These are phyloP conservation scores for Onychomys torridus DNA, from an alignment of 2,797 vertebrate species.

Conservation along the genomic window DNA sequence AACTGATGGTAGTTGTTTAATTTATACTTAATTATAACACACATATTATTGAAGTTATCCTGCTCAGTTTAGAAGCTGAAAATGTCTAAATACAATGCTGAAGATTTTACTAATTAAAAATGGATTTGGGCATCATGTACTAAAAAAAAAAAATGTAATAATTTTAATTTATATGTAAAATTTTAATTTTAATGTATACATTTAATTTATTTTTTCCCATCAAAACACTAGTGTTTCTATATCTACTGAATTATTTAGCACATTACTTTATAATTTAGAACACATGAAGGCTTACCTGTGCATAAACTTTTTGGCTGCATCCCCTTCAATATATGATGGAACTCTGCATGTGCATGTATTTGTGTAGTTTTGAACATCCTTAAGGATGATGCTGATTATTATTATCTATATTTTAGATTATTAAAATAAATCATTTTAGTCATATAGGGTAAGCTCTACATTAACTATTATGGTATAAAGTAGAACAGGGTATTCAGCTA, in stretches of 20 bases:
- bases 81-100: neutral
- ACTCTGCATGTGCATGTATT: no score
- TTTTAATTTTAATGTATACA: no score
- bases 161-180: no score
- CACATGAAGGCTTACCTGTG: neutral
- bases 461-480: neutral
- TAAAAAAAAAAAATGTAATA: neutral
- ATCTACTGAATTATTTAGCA: conserved; percentile 9
- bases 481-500: neutral
- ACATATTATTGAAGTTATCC: neutral
- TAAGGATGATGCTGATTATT: neutral
- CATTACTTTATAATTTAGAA: neutral
- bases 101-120: neutral
- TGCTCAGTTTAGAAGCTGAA: neutral
- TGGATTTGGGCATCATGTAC: neutral
- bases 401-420: neutral
- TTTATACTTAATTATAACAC: neutral
- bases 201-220: neutral
- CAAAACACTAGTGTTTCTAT: neutral
- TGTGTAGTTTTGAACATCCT: neutral
- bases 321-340: neutral
- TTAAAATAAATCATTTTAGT: neutral
- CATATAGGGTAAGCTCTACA: neutral
- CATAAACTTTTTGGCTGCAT: neutral
- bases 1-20: neutral